Evolutionary conservation across 2,797 vertebrate genomes (phyloP), one percentile per base, ranked within the genome.

Genomic region (Phoxinus dragarum): DNA sequence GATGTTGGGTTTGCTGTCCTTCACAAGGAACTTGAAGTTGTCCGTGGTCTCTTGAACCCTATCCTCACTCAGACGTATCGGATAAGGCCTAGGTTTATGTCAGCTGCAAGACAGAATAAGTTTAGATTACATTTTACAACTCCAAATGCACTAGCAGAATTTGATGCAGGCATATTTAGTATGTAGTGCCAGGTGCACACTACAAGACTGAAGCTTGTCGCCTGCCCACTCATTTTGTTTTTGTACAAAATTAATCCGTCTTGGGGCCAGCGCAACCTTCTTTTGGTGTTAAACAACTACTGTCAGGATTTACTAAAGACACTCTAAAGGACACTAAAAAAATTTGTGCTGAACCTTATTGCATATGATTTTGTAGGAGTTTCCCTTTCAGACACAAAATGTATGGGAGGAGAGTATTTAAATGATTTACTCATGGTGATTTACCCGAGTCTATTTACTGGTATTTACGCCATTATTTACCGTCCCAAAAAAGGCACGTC

Each of bases 1-100:
- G 81, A 97, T 89, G 0, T 96, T 99, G 85, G 98, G 98, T 87
- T 97, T 99, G 93, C 96, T 96, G 94, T 99, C 98, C 91, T 96
- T 97, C 82, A 99, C 98, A 21, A 98, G 95, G 89, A 99, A 99
- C 92, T 96, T 96, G 90, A 99, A 99, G 93, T 92, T 97, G 92
- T 99, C 98, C 90, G 83, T 92, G 56, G 96, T 96, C 86, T 98
- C 96, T 88, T 94, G 95, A 84, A 93, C 78, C 67, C 92, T 96
- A 84, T 97, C 96, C 84, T 97, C 92, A 0, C 91, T 94, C 85
- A 98, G 72, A 98, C 95, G 0, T 99, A 99, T 75, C 90, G 94
- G 86, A 99, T 94, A 92, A 99, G 94, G 27, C 98, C 97, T 87
- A 97, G 94, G 90, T 99, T 99, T 91, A 99, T 94, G 0, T 99